Percentiles rank a stretch among this genome's conserved stretches.
Conservation (phyloP, 2,113 vertebrate species). For the Rousettus leschenaultii region DNA sequence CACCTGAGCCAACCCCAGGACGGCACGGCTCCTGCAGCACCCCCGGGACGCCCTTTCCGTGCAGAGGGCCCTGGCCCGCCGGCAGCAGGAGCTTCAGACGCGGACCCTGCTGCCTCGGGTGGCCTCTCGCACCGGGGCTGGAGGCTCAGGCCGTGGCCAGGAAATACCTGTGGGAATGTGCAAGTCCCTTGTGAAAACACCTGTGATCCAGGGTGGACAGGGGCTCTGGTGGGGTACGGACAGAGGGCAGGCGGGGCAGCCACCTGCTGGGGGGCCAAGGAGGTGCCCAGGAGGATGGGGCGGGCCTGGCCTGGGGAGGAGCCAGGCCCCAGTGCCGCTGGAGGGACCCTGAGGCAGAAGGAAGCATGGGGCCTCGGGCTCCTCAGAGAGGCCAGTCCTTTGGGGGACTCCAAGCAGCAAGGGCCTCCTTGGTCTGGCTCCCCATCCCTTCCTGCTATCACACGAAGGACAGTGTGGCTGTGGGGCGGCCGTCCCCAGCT, state of each 20-base stretch:
- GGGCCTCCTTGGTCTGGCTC: neutral
- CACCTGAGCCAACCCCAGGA: slow-evolving; percentile 68
- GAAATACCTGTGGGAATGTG: neutral
- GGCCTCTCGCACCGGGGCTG: accelerated
- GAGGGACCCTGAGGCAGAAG: neutral
- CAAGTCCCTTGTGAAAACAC: neutral
- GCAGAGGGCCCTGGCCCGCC: slow-evolving; percentile 34
- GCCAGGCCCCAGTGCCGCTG: neutral
- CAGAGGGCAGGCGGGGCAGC: accelerated
- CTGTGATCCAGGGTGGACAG: too few species aligned
- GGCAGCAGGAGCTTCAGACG: slow-evolving; percentile 61
- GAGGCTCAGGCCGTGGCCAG: accelerated
- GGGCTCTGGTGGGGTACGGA: neutral
- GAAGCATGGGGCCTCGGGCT: neutral
- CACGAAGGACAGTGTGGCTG: accelerated
- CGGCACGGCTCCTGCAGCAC: slow-evolving; percentile 77
- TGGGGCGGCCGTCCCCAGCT: accelerated
- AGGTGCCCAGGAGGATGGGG: neutral
- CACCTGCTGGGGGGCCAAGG: neutral
- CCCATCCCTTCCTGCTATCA: accelerated
- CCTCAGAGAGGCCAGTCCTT: neutral
- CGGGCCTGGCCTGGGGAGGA: neutral
- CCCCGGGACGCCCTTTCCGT: slow-evolving; percentile 73
- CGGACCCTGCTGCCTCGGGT: neutral
- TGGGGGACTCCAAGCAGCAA: accelerated